phyloP scores from a whole-genome alignment of 2,888 invertebrate genomes.

The Apomyelois bistriatella region DNA sequence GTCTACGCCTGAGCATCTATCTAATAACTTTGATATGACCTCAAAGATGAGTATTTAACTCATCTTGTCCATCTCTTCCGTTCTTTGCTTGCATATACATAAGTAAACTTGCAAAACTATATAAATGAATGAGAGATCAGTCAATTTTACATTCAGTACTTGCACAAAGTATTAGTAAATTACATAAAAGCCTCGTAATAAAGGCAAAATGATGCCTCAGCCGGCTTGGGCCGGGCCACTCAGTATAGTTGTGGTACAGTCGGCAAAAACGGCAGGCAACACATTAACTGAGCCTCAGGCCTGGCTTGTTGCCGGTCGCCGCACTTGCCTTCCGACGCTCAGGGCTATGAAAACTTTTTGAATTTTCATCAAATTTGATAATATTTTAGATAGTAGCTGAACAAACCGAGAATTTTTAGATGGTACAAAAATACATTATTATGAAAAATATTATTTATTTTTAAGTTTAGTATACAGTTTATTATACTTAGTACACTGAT shows the following conservation, averaged over 20 bases:
- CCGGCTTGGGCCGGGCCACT: background rate
- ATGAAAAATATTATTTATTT: too few relatives aligned
- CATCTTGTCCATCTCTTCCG: too few relatives aligned
- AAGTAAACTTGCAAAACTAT: too few relatives aligned
- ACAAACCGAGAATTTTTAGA: too few relatives aligned
- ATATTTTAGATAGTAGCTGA: background rate
- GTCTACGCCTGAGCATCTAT: too few relatives aligned
- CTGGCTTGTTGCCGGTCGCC: background rate
- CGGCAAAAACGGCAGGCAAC: background rate
- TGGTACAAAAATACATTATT: too few relatives aligned
- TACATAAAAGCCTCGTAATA: background rate
- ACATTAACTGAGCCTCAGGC: background rate
- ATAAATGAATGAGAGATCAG: too few relatives aligned
- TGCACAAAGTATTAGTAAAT: background rate
- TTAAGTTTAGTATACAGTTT: too few relatives aligned
- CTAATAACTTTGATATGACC: too few relatives aligned
- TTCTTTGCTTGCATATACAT: too few relatives aligned
- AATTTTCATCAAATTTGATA: background rate
- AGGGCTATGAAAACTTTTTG: background rate
- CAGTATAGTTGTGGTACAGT: constrained; percentile 1
- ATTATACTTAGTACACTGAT: too few relatives aligned
- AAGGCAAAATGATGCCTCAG: background rate
- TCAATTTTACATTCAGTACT: background rate
- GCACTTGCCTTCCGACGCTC: background rate
- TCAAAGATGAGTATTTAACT: too few relatives aligned